Base-by-base conservation (phyloP, 2,113 vertebrate genomes). In the Peromyscus californicus region DNA sequence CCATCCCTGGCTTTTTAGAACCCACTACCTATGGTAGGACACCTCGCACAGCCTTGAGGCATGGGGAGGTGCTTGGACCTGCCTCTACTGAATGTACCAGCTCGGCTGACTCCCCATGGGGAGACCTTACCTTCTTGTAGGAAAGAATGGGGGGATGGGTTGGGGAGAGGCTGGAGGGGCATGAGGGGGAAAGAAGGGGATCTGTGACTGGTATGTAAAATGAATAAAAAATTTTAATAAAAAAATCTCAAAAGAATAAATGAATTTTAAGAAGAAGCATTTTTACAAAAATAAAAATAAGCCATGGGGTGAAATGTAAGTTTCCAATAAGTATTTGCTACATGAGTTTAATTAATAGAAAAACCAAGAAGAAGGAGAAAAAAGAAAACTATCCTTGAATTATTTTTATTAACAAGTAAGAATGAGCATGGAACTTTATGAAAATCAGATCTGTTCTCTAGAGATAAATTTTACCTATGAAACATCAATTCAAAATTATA, bases 361-460 rank as follows among this genome's bases (percentile, higher is more conserved):
- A 92, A 22, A 19, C 5, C 54, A 82, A 48, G 5, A 61, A 61
- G 61, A 59, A 51, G 1, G 22, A 94, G 45, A 39, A 69, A 7
- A 16, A 42, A 63, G 22, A 84, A 92, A 7, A 61, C 16, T 85
- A 16, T 94, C 9, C 33, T 31, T 93, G 42, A 75, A 78, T 85
- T 51, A 82, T 79, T 92, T 93, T 95, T 79, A 78, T 67, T 79
- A n/a, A 57, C 69, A 79, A 92, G 83, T 70, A 36, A 61, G 82
- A 90, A 57, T 39, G 26, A 85, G 48, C 17, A 75, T 45, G 29
- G 12, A 85, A 88, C 17, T 96, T 95, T 29, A 78, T 45, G 42
- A 13, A 76, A 79, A 48, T 94, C 24, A 92, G 31, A 67, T 93
- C 10, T 93, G 29, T 80, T 21, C n/a, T 69, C 36, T 67, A 78